Evolutionary conservation across 2,113 vertebrate species (phyloP).

Genomic region (Anarrhichthys ocellatus): DNA sequence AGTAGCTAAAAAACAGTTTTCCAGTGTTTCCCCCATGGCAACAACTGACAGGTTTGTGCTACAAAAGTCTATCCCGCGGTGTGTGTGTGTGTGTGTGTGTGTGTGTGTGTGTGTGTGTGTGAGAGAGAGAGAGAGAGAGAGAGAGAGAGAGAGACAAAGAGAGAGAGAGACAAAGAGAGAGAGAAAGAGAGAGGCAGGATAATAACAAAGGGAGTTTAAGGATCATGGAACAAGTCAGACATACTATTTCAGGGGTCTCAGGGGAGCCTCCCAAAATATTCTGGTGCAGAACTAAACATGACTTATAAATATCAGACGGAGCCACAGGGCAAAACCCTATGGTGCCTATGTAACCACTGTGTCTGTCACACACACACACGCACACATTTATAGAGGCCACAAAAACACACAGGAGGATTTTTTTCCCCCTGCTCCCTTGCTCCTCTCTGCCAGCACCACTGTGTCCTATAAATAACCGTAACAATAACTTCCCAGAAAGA

Average conservation of each 20-base stretch:
- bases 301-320: conserved; percentile 62
- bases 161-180: no score
- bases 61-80: background rate
- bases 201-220: conserved; percentile 1
- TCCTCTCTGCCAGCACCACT: conserved; percentile 50
- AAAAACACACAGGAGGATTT: conserved; percentile 22
- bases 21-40: background rate
- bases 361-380: conserved; percentile 2
- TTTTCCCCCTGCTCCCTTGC: conserved; percentile 1
- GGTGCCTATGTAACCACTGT: conserved; percentile 34
- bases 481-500: conserved; percentile 75
- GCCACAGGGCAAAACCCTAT: conserved; percentile 48
- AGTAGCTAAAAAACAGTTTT: background rate
- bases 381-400: conserved; percentile 7
- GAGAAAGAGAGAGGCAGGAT: background rate
- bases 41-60: background rate
- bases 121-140: no score
- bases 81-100: background rate
- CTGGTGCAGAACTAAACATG: conserved; percentile 16
- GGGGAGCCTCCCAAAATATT: conserved; percentile 55
- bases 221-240: conserved; percentile 34
- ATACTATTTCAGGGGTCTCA: conserved; percentile 36
- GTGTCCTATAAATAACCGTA: conserved; percentile 71
- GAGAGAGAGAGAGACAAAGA: background rate
- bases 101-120: background rate